Evolutionary conservation across 1,140 invertebrate species (phyloP).

Genomic region (Orchesella cincta): DNA sequence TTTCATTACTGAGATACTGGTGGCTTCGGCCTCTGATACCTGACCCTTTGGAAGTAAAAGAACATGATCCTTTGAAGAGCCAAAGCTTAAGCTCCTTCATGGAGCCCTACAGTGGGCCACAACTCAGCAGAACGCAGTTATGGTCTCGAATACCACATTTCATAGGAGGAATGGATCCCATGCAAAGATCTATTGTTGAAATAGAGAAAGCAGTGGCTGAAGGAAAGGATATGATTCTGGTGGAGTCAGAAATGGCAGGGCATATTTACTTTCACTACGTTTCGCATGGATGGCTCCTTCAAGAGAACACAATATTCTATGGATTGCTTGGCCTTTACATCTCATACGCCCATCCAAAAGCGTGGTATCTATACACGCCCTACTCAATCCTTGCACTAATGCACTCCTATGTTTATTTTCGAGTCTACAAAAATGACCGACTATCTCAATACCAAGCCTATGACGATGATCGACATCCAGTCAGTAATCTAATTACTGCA

Average conservation of each 20-base stretch:
- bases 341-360: neutral
- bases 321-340: neutral
- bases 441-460: slow-evolving; percentile 13
- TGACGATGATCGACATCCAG: neutral
- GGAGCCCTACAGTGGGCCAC: neutral
- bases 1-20: neutral
- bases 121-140: neutral
- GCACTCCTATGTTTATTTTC: neutral
- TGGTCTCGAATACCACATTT: neutral
- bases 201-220: neutral
- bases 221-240: neutral
- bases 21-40: neutral
- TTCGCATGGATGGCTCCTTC: neutral
- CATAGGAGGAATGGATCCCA: neutral
- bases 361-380: neutral
- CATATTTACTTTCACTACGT: slow-evolving; percentile 7
- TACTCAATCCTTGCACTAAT: neutral
- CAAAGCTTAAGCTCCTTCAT: neutral
- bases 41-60: neutral
- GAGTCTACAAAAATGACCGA: slow-evolving; percentile 3
- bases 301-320: slow-evolving; percentile 15
- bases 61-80: neutral
- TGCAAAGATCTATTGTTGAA: neutral
- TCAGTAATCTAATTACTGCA: slow-evolving; percentile 8
- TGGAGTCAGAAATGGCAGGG: neutral